Percentiles rank a stretch among this genome's conserved stretches.
phyloP scores from a whole-genome alignment of 2,888 invertebrate species.

The Cantharis rustica region DNA sequence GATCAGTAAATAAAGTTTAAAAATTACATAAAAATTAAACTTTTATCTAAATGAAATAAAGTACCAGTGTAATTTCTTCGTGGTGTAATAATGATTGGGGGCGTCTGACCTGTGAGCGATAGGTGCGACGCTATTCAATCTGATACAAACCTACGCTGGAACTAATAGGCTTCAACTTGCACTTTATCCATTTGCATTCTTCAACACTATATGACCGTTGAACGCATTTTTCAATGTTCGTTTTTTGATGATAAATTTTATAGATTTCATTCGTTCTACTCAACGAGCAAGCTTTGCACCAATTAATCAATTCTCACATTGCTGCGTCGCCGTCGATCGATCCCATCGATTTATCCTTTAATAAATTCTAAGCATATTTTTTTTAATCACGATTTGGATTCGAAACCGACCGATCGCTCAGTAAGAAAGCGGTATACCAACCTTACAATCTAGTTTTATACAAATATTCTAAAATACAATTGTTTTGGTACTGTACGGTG shows the following conservation, averaged over 20 bases:
- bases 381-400: not conserved
- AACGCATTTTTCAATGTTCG: conserved; percentile 17
- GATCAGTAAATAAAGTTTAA: conserved; percentile 14
- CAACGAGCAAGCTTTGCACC: conserved; percentile 7
- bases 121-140: conserved; percentile 34
- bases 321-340: not conserved
- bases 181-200: conserved; percentile 22
- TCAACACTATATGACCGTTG: conserved; percentile 18
- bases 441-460: conserved; percentile 6
- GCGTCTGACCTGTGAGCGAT: conserved; percentile 30
- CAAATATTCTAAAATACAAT: conserved; percentile 42
- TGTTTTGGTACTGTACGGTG: conserved; percentile 29
- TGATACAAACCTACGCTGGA: conserved; percentile 30
- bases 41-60: conserved; percentile 36
- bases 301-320: conserved; percentile 7
- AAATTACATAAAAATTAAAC: conserved; percentile 16
- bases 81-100: conserved; percentile 32
- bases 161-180: conserved; percentile 21
- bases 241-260: conserved; percentile 18
- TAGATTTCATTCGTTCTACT: conserved; percentile 10
- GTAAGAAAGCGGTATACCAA: not conserved
- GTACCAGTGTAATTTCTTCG: conserved; percentile 30
- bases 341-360: not conserved
- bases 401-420: not conserved
- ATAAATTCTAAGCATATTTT: not conserved